Conservation (phyloP, 2,797 vertebrate genomes). For the Serranus cabrilla region DNA sequence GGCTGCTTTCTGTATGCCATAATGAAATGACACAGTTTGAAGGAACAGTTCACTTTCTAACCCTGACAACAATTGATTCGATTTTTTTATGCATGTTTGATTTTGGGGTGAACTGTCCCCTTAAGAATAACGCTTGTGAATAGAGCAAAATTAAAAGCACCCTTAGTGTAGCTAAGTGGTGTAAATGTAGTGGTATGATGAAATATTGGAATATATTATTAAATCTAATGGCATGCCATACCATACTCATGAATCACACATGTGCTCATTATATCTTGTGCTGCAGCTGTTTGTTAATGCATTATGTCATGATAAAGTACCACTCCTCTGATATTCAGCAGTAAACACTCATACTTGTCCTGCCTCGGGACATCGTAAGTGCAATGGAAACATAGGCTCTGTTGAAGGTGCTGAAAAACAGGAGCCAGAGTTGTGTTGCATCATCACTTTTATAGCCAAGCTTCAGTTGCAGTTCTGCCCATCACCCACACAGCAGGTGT, state of each 20-base stretch:
- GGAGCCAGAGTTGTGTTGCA: constrained; percentile 59
- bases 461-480: constrained; percentile 51
- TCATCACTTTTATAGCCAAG: constrained; percentile 67
- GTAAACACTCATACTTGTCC: constrained; percentile 7
- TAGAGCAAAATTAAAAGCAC: constrained; percentile 6
- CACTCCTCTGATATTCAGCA: constrained; percentile 18
- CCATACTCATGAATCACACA: constrained; percentile 4
- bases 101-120: too few species aligned
- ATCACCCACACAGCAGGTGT: constrained; percentile 73
- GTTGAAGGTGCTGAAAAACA: constrained; percentile 39
- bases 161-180: neutral
- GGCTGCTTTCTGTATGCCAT: constrained; percentile 5
- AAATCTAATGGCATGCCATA: neutral
- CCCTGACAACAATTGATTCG: too few species aligned
- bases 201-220: constrained; percentile 7
- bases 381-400: constrained; percentile 49
- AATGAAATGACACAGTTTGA: neutral
- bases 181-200: neutral
- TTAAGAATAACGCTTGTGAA: constrained; percentile 1
- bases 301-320: neutral
- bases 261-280: neutral
- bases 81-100: too few species aligned
- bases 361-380: constrained; percentile 21
- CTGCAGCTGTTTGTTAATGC: constrained; percentile 18
- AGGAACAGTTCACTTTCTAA: too few species aligned